Conservation (phyloP, 1,140 invertebrate genomes). For the Bicyclus anynana region DNA sequence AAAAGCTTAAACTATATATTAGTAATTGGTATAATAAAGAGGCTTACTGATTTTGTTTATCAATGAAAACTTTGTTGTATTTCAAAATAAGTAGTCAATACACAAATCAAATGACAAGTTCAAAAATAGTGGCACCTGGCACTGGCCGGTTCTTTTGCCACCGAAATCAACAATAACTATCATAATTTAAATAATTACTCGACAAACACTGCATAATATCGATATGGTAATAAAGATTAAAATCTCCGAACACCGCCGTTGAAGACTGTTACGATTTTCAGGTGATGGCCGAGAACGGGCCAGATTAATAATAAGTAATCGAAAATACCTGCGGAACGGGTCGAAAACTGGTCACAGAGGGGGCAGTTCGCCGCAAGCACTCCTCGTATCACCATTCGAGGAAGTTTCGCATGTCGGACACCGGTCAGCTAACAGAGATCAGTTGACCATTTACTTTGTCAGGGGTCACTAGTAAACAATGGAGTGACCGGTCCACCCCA, state of each 20-base stretch:
- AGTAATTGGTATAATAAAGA: too few species aligned
- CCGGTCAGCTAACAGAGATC: conserved; percentile 34
- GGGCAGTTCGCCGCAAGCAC: conserved; percentile 35
- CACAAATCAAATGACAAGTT: neutral
- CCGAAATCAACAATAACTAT: neutral
- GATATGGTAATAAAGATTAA: neutral
- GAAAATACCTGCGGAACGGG: conserved; percentile 63
- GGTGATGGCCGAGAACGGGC: conserved; percentile 15
- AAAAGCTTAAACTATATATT: too few species aligned
- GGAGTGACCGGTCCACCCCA: conserved; percentile 53
- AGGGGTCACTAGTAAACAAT: conserved; percentile 65
- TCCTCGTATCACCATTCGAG: conserved; percentile 55
- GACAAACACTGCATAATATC: neutral
- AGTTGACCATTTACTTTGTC: conserved; percentile 39
- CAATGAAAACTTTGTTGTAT: too few species aligned
- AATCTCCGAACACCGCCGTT: neutral
- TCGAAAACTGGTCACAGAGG: conserved; percentile 44
- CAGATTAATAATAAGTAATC: conserved; percentile 22
- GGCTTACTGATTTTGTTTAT: too few species aligned
- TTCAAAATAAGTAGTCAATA: too few species aligned
- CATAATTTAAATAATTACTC: neutral
- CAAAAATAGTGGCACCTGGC: neutral
- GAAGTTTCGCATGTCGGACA: conserved; percentile 57
- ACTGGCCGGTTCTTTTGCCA: neutral
- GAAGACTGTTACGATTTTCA: conserved; percentile 2